Base-by-base conservation (phyloP, 2,113 vertebrate genomes). In the Siniperca chuatsi region DNA sequence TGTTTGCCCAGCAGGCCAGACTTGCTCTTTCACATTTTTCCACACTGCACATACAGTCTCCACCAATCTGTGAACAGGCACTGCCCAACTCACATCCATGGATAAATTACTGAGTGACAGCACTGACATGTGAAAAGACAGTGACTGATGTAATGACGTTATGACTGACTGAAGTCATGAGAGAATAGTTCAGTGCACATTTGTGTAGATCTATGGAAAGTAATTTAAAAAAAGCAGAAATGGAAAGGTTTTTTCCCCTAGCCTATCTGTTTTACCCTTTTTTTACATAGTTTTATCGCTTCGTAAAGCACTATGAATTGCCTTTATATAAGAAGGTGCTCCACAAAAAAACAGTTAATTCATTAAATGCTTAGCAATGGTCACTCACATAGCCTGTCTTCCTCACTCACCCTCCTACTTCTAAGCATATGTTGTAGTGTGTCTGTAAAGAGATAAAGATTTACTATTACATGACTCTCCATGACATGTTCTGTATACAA, bases 1-100 rank as follows among this genome's bases (percentile, higher is more conserved):
- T 42, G 37, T 84, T 84, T 79, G 88, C 74, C 81, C 78, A 12
- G 78, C 90, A 86, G 81, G 84, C 68, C 42, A 46, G 83, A 92
- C 93, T 67, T 82, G 93, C 83, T 91, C 29, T 79, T 54, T 93
- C 55, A 90, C 93, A 94, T 95, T 93, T 89, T 92, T 84, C 11
- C 29, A 33, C 29, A 40, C 65, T 54, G 25, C 20, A 25, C 40
- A 40, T 13, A 25, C 61, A 79, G 15, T 74, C 5, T 70, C 16
- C 60, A 58, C 35, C 50, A 48, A 29, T 4, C 18, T 77, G 13
- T 52, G 33, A 81, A 48, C 48, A 8, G 23, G 1, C 20, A 48
- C 54, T 40, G 12, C 33, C 35, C 5, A 46, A 52, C 18, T 66
- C 44, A 46, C 68, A 76, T 86, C 57, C 73, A 42, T 23, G 55